Evolutionary conservation across 2,888 invertebrate genomes (phyloP), one percentile per base, ranked within the genome.

Genomic region (Pyrochroa serraticornis): DNA sequence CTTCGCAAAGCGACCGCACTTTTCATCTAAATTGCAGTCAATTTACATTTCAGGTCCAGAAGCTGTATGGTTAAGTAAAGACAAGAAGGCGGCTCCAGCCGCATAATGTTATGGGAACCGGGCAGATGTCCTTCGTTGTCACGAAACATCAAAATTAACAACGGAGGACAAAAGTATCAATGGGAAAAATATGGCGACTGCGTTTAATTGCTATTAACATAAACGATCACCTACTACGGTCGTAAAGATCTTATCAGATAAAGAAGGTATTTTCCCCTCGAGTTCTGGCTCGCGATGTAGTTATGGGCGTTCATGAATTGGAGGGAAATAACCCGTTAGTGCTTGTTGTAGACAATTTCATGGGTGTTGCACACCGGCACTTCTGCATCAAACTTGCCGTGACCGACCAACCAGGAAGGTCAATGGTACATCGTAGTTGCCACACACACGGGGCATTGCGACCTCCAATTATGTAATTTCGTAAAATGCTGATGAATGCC

Each of bases 301-400:
- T 10, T 32, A 32, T 22, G 42, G 22, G 31, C 42, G 42, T 30
- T 42, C 32, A 31, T 31, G 39, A 31, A 9, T 41, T 49, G 47
- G 43, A 48, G 34, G 49, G 51, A 51, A 52, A 46, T 43, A 56
- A 60, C 53, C 63, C 63, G 63, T 63, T 63, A 63, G 49, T 49
- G 51, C 60, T 60, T 46, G n/a, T n/a, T n/a, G 61, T 61, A 61
- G 63, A 63, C 63, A 63, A 63, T 63, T 63, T 63, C 63, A 63
- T 56, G 58, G 60, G 56, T 59, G 55, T 38, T 59, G 59, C 39
- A 42, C 59, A 59, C 54, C 45, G 47, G 55, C 45, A 59, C 58
- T 58, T 54, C 58, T 54, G 54, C 58, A 58, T 35, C 35, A 44
- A 56, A 56, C 56, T 50, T 49, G 54, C 49, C 54, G 49, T 58